Base-by-base conservation (phyloP, 2,113 vertebrate genomes). In the Ceuthmochares aereus region DNA sequence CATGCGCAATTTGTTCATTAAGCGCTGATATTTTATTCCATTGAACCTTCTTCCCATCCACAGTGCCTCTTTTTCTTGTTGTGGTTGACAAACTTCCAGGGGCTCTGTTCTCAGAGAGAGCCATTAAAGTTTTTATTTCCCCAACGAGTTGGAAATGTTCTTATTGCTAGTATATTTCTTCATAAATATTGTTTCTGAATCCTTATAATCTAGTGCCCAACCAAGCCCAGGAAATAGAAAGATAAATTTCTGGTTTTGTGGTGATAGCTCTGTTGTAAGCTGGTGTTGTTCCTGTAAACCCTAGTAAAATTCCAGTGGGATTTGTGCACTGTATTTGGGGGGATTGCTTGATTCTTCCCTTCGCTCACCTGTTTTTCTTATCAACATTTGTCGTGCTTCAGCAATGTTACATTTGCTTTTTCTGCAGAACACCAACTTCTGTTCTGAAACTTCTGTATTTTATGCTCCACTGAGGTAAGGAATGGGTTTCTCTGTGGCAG, bases 361-460 rank as follows among this genome's bases (percentile, higher is more conserved):
- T 85, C 59, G 32, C 68, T 89, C 42, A 52, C 84, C 80, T 89
- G 47, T 25, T 79, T 82, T 37, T 30, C 37, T 89, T 68, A 94
- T 75, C 77, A 42, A 22, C 43, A 60, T 66, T 91, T 59, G 72
- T 75, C 36, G n/a, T 3, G 21, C 52, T 93, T 10, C 56, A 84
- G 60, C 42, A 84, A 64, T 32, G 55, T 70, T 68, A 7, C 69
- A 42, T 47, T 73, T 79, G 60, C 45, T 95, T 22, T 62, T 70
- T 58, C 32, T 30, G 32, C 90, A 69, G 85, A 96, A 89, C 64
- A 83, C 30, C 30, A 49, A 84, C 66, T 62, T 76, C 64, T 66
- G 25, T 45, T 47, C 37, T 80, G 72, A 81, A 91, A 47, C 83
- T 58, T 92, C 79, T 67, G 21, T 51, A 30, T 95, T 97, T 95